phyloP scores from a whole-genome alignment of 2,113 vertebrate genomes.

The Glaucomys volans region DNA sequence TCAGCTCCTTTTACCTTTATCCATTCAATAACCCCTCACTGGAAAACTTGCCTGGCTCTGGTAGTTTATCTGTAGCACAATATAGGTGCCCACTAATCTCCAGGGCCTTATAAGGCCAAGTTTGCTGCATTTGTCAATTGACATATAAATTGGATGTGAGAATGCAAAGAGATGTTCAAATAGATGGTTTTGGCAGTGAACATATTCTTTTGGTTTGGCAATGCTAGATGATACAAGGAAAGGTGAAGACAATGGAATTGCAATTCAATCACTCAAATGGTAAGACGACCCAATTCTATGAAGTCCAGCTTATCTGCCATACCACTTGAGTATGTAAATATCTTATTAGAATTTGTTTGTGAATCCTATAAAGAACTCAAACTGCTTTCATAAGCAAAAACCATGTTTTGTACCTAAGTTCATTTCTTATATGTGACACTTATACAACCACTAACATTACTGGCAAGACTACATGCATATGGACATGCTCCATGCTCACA shows the following conservation, averaged over 20 bases:
- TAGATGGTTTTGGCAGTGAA: neutral
- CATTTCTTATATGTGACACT: neutral
- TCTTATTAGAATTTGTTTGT: neutral
- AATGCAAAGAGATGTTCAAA: neutral
- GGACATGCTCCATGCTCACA: neutral
- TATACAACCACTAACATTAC: neutral
- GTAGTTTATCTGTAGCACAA: neutral
- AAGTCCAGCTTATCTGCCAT: neutral
- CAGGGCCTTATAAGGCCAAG: neutral
- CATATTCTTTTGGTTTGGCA: neutral
- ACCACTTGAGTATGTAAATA: neutral
- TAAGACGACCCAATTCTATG: neutral
- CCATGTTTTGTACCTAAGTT: neutral
- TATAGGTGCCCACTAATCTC: neutral
- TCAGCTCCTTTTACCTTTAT: rapidly evolving
- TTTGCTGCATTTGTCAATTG: neutral
- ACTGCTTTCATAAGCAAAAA: neutral
- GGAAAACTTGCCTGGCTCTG: neutral
- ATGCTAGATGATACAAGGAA: neutral
- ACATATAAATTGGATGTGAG: neutral
- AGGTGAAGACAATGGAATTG: neutral
- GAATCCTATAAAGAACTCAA: neutral
- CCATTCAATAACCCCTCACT: neutral
- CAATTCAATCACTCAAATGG: neutral
- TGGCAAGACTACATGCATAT: neutral